Evolutionary conservation across 2,888 invertebrate species (phyloP), one percentile per base, ranked within the genome.

Genomic region (Orthosia cruda): DNA sequence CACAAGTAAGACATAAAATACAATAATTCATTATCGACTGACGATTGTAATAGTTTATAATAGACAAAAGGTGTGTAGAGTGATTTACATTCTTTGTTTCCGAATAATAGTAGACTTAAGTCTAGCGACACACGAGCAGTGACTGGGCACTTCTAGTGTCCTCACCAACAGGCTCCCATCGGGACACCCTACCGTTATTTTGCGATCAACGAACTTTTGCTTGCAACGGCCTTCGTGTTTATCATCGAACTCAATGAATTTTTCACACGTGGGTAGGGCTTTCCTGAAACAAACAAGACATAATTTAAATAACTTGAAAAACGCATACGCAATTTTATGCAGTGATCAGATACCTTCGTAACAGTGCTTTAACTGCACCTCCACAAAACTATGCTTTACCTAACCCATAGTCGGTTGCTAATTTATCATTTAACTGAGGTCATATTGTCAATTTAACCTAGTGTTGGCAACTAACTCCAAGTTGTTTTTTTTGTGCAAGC

Each of bases 101-200:
- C n/a, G n/a, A n/a, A n/a, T n/a, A n/a, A n/a, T n/a, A n/a, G n/a
- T n/a, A n/a, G n/a, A n/a, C n/a, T n/a, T 32, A 32, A 32, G 7
- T 32, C 68, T 79, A 26, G 80, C 80, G 18, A 80, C 80, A 88
- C 98, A 98, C 67, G 98, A 97, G 90, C 98, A 98, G 87, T 98
- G 98, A 32, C 98, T 98, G 1, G 98, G 98, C 68, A 98, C 94
- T 86, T 96, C 94, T 79, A 98, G 97, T 15, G 94, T 90, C 72
- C 97, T 97, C 23, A 96, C 93, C 47, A 75, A 18, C 0, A 11
- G 58, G 4, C n/a, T 16, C 23, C 68, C 71, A 16, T 69, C 20
- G 5, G 11, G 2, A 5, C 20, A 55, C 4, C 64, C 18, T 11
- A 97, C 97, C 23, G 97, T 88, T 91, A 97, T 90, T 62, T 95